Base-by-base conservation (phyloP, 2,797 vertebrate genomes). In the Oreochromis grahami region DNA sequence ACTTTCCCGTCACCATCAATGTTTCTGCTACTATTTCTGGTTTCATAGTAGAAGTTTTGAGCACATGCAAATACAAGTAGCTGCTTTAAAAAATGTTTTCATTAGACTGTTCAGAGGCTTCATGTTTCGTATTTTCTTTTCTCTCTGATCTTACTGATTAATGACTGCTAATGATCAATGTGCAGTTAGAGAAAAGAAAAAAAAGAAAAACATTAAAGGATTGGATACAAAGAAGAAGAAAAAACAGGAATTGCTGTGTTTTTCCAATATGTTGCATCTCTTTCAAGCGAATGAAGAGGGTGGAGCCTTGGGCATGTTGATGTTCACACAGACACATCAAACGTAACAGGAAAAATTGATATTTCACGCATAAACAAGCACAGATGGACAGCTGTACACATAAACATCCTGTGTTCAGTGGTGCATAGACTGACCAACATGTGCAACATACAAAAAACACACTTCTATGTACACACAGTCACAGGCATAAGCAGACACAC, bases 281-380 rank as follows among this genome's bases (percentile, higher is more conserved):
- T 80, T 80, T 84, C 84, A 79, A 68, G 86, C 79, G 86, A 86
- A 84, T 91, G 83, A 81, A 74, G 78, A 82, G 86, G 78, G 84
- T 86, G 72, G 68, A 86, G 76, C 88, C 70, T 17, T 80, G 72
- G 70, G 32, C 80, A 86, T 14, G 8, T 4, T 79, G 3, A 81
- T 77, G 72, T 34, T 53, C 81, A 58, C 52, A 68, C 78, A 45
- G 76, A 79, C 43, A 26, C 72, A 77, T 32, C 74, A 51, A 76
- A 45, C 26, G 79, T 70, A 45, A 50, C 36, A 15, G 34, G 80
- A 48, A 68, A 4, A 38, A 32, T 77, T 13, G 2, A 36, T 48
- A 4, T 55, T 29, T 36, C 32, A 52, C 41, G 26, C 12, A 74
- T 48, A 70, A 26, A 85, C 36, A 78, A 72, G 41, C 51, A 82